Conservation (phyloP, 2,797 vertebrate species). For the Cyprinodon diabolis region DNA sequence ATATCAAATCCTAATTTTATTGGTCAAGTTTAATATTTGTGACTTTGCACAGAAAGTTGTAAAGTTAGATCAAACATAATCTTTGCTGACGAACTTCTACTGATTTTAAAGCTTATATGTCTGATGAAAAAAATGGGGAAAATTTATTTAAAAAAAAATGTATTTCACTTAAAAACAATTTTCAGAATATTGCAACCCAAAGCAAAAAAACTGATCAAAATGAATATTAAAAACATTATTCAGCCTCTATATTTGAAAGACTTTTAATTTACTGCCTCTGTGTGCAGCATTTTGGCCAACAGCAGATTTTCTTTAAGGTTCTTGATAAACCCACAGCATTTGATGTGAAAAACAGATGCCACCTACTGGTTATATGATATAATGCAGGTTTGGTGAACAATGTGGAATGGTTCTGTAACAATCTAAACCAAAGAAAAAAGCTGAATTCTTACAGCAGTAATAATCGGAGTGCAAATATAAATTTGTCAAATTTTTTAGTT, state of each 20-base stretch:
- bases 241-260: too few relatives aligned
- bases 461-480: background rate
- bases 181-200: background rate
- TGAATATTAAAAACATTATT: too few relatives aligned
- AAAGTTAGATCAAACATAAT: background rate
- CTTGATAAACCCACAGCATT: background rate
- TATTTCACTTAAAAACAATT: background rate
- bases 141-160: background rate
- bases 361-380: background rate
- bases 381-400: background rate
- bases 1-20: background rate
- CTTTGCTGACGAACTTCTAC: background rate
- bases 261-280: too few relatives aligned
- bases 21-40: background rate
- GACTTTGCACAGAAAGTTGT: too few relatives aligned
- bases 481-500: background rate
- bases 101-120: background rate
- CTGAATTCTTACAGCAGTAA: background rate
- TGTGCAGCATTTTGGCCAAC: background rate
- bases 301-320: background rate
- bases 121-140: background rate
- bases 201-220: background rate
- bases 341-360: background rate
- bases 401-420: background rate
- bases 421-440: background rate